A percentile compares a stretch with the other conserved stretches of the same genome.
These are phyloP conservation scores for Rhopalosiphum maidis DNA, from an alignment of 1,140 invertebrate genomes.

Conservation along the genomic window DNA sequence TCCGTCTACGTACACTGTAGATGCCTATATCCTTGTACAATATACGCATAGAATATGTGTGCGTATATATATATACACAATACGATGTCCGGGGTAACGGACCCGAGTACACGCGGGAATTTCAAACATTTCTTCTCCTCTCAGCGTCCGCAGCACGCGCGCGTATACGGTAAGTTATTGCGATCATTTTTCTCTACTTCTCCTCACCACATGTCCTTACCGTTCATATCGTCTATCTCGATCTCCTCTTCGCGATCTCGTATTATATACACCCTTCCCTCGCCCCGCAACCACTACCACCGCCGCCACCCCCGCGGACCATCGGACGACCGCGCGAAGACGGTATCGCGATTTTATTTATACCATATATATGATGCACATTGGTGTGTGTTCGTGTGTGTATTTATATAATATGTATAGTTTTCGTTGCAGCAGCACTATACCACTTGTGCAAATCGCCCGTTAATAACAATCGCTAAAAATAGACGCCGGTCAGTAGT, in stretches of 20 bases:
- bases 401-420: background rate
- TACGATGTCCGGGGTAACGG: conserved; percentile 33
- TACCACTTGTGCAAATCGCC: background rate
- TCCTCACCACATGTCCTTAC: background rate
- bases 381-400: background rate
- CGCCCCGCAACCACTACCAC: too few species aligned
- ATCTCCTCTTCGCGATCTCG: background rate
- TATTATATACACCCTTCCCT: background rate
- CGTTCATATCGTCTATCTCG: background rate
- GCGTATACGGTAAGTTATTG: background rate
- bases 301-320: background rate
- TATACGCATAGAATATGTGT: background rate
- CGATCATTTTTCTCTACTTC: background rate
- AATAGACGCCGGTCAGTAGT: conserved; percentile 2
- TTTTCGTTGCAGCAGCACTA: background rate
- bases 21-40: background rate
- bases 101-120: conserved; percentile 31
- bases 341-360: conserved; percentile 4
- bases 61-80: background rate
- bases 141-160: too few species aligned
- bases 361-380: background rate
- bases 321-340: background rate
- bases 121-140: conserved; percentile 33
- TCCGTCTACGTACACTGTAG: background rate
- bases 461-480: conserved; percentile 43